Evolutionary conservation across 2,113 vertebrate species (phyloP).

Genomic region (Pseudopodoces humilis): DNA sequence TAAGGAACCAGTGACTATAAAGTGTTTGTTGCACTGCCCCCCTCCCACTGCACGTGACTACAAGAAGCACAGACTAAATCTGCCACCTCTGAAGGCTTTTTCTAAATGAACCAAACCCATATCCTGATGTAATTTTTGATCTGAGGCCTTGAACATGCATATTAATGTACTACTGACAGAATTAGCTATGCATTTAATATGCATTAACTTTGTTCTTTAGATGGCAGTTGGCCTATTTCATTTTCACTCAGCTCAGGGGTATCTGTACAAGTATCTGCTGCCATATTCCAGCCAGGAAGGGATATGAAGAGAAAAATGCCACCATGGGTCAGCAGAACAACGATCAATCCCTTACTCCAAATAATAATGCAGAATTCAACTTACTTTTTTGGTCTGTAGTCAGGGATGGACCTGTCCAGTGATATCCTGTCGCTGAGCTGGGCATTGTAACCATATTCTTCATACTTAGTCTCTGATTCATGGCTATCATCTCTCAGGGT

Average conservation of each 20-base stretch:
- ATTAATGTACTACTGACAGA: background rate
- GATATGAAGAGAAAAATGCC: background rate
- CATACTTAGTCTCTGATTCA: slow-evolving; percentile 86
- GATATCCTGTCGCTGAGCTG: slow-evolving; percentile 97
- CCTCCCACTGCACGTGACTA: background rate
- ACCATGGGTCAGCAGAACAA: background rate
- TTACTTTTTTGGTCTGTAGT: slow-evolving; percentile 97
- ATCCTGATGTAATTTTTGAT: background rate
- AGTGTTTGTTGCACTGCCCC: background rate
- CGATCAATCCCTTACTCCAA: background rate
- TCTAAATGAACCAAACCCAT: background rate
- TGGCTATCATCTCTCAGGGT: slow-evolving; percentile 88
- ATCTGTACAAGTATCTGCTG: background rate
- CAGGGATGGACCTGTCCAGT: slow-evolving; percentile 93
- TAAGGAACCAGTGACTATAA: background rate
- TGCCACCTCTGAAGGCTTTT: background rate
- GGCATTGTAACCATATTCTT: slow-evolving; percentile 96
- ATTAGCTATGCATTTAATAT: background rate
- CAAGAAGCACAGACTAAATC: background rate
- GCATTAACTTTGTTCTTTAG: background rate
- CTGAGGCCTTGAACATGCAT: background rate
- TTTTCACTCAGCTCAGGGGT: background rate
- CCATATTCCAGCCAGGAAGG: background rate
- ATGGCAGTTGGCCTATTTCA: background rate
- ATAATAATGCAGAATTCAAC: slow-evolving; percentile 18